Conservation (phyloP, 2,888 invertebrate genomes). For the Torymus texanus region DNA sequence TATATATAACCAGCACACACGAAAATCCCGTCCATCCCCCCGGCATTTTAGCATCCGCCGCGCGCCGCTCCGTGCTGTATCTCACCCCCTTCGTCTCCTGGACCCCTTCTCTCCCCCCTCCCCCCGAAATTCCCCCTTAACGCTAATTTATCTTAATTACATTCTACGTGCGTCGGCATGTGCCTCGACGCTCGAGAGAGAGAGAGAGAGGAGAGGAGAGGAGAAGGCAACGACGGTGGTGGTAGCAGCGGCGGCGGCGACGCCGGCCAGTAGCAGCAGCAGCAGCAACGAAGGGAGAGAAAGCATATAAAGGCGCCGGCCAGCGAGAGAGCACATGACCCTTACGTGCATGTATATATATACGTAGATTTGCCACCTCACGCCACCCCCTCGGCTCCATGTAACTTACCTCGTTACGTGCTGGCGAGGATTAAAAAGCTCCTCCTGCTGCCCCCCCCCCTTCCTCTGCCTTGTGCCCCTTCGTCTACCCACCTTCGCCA, state of each 20-base stretch:
- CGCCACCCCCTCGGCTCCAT: not conserved
- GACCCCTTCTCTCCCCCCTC: conserved; percentile 60
- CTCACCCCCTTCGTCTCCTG: conserved; percentile 30
- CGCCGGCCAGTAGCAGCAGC: no score
- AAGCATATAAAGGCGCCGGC: conserved; percentile 29
- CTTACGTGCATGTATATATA: conserved; percentile 21
- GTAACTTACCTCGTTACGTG: conserved; percentile 50
- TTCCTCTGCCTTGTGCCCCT: no score
- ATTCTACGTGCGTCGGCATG: conserved; percentile 72
- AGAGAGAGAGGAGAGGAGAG: conserved; percentile 12
- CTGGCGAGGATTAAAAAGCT: conserved; percentile 46
- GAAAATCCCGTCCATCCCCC: conserved; percentile 39
- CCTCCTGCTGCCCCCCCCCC: no score
- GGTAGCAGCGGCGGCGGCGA: not conserved
- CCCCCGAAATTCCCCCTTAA: conserved; percentile 70
- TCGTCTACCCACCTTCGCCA: no score
- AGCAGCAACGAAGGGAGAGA: conserved; percentile 12
- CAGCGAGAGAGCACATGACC: conserved; percentile 23
- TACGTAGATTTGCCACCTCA: not conserved
- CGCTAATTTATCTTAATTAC: conserved; percentile 75
- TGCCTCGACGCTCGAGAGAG: conserved; percentile 49
- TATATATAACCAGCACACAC: conserved; percentile 23
- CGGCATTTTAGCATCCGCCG: conserved; percentile 45
- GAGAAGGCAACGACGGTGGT: not conserved
- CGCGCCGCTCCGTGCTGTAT: not conserved